Conservation (phyloP, 2,888 invertebrate species). For the Meteorus cinctellus region DNA sequence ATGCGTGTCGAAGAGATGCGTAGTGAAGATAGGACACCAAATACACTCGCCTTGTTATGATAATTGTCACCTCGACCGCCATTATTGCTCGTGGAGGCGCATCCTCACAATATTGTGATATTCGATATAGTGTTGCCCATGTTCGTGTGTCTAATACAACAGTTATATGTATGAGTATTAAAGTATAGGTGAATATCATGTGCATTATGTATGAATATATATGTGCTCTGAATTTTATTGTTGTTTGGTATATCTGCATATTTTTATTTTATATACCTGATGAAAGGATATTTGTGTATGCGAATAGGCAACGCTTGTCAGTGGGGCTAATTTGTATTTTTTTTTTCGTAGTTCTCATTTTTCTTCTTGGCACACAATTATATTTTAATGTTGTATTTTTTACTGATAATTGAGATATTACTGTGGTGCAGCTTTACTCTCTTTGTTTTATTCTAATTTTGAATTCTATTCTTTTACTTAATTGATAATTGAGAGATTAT, state of each 20-base stretch:
- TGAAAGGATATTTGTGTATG: constrained; percentile 21
- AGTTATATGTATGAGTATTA: not conserved
- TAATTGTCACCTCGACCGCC: constrained; percentile 60
- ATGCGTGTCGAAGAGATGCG: constrained; percentile 62
- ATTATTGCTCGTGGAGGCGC: constrained; percentile 53
- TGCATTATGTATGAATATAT: not conserved
- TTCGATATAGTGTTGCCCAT: constrained; percentile 56
- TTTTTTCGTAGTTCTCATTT: not conserved
- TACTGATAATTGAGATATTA: not conserved
- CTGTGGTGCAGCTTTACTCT: not conserved
- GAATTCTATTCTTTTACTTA: too few relatives aligned
- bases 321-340: constrained; percentile 20
- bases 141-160: constrained; percentile 8
- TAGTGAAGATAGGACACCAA: constrained; percentile 59
- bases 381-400: not conserved
- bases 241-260: not conserved
- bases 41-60: constrained; percentile 68
- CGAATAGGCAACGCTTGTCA: constrained; percentile 37
- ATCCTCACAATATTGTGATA: constrained; percentile 68
- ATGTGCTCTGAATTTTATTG: not conserved
- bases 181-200: not conserved
- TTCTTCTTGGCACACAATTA: not conserved
- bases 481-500: not conserved
- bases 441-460: not conserved
- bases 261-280: not conserved